phyloP scores from a whole-genome alignment of 2,888 invertebrate genomes.

The Entomobrya proxima region DNA sequence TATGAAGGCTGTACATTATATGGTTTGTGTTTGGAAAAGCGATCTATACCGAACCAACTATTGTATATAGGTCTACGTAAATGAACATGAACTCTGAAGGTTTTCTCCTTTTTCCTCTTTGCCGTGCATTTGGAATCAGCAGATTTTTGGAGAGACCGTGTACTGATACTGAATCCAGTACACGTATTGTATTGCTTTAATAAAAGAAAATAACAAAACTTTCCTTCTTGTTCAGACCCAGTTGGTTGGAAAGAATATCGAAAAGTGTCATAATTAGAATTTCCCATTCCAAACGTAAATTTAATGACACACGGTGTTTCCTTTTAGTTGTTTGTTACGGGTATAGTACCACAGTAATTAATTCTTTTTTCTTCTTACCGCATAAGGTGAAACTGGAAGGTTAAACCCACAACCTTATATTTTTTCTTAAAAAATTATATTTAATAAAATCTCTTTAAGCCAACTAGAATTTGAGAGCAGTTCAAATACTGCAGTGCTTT shows the following conservation, averaged over 20 bases:
- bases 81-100: conserved; percentile 30
- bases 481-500: no score
- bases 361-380: no score
- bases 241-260: conserved; percentile 10
- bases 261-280: not conserved
- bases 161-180: not conserved
- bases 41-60: conserved; percentile 15
- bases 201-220: not conserved
- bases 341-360: no score
- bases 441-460: no score
- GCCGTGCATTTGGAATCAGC: not conserved
- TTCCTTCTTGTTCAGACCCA: not conserved
- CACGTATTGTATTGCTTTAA: not conserved
- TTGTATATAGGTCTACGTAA: not conserved
- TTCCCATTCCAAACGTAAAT: not conserved
- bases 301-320: no score
- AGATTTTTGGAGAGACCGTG: not conserved
- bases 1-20: not conserved
- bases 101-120: not conserved
- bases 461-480: no score
- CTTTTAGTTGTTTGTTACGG: no score
- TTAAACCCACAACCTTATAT: no score
- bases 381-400: no score
- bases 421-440: no score
- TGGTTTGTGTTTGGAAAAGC: not conserved